A percentile compares a stretch with the other conserved stretches of the same genome.
These are phyloP conservation scores for Trissolcus basalis DNA, from an alignment of 1,140 invertebrate genomes.

Conservation along the genomic window DNA sequence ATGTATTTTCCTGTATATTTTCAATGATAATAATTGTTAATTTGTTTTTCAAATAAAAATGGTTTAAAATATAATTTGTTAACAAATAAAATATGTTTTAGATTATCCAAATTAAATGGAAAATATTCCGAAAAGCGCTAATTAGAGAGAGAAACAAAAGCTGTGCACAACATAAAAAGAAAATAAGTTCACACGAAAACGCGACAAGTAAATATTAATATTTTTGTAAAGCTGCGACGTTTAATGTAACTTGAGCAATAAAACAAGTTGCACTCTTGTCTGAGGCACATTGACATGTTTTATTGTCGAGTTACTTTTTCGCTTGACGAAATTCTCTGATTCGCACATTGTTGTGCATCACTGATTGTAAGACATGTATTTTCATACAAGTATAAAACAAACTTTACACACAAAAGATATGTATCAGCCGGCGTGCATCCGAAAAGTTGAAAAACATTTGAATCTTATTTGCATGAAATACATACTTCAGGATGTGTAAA, in stretches of 20 bases:
- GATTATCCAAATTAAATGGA: not conserved
- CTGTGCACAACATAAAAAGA: slow-evolving; percentile 12
- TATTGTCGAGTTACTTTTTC: slow-evolving; percentile 42
- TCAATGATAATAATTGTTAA: no score
- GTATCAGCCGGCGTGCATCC: slow-evolving; percentile 46
- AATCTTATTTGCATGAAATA: slow-evolving; percentile 20
- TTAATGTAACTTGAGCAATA: slow-evolving; percentile 41
- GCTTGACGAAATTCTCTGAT: slow-evolving; percentile 43
- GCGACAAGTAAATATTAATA: slow-evolving; percentile 41
- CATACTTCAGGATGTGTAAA: not conserved
- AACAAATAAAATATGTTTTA: no score
- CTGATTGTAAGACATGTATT: slow-evolving; percentile 47
- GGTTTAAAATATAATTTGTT: no score
- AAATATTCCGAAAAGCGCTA: slow-evolving; percentile 1
- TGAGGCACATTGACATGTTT: slow-evolving; percentile 36
- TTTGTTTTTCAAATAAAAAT: no score
- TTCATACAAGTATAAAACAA: slow-evolving; percentile 49
- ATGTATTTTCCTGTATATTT: no score
- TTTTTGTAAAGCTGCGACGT: slow-evolving; percentile 11
- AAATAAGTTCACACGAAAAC: slow-evolving; percentile 2
- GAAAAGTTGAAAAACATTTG: slow-evolving; percentile 52
- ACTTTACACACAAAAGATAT: slow-evolving; percentile 41
- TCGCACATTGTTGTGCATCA: slow-evolving; percentile 27
- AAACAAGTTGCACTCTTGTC: slow-evolving; percentile 35
- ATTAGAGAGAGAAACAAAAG: not conserved